These are phyloP conservation scores for Grallaria varia DNA, from an alignment of 2,113 vertebrate genomes.

Conservation along the genomic window DNA sequence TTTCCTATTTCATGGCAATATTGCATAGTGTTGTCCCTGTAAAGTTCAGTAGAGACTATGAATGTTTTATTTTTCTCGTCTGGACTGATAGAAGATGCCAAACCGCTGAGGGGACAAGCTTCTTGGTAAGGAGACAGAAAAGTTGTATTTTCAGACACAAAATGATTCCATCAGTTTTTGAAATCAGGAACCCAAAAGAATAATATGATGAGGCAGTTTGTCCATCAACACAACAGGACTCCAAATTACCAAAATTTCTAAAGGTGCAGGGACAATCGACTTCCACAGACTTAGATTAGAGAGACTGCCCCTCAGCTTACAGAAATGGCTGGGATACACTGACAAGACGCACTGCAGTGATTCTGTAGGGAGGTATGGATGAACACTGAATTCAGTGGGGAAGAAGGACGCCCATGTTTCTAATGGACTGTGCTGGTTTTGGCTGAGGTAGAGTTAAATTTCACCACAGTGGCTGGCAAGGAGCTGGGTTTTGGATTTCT, in stretches of 20 bases:
- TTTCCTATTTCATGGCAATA: neutral
- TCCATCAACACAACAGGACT: neutral
- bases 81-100: neutral
- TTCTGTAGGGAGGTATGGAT: neutral
- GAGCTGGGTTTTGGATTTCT: neutral
- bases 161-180: neutral
- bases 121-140: neutral
- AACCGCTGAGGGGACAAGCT: neutral
- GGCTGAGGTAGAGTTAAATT: neutral
- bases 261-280: neutral
- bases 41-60: neutral
- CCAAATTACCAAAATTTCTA: neutral
- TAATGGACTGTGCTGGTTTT: neutral
- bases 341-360: neutral
- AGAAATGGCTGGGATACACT: neutral
- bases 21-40: fast-evolving
- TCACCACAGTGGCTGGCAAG: neutral
- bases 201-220: neutral
- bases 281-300: neutral
- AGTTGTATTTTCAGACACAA: neutral
- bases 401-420: neutral
- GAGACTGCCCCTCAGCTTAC: neutral
- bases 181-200: neutral
- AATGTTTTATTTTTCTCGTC: neutral
- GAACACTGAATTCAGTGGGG: neutral